Evolutionary conservation across 2,888 invertebrate species (phyloP).

Genomic region (Brachyptera risi): DNA sequence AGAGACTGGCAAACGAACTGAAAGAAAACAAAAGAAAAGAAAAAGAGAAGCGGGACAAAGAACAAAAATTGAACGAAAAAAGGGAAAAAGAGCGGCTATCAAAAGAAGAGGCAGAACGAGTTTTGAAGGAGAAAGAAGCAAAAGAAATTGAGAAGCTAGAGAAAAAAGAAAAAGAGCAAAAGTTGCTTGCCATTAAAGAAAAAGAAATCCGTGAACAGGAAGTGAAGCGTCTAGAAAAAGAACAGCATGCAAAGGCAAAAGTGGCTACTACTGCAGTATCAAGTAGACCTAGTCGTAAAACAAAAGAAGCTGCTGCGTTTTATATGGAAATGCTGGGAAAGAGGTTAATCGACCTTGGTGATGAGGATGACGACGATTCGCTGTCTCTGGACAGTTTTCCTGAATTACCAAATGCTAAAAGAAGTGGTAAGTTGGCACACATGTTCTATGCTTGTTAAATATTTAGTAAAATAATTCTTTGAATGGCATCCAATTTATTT

Average conservation of each 20-base stretch:
- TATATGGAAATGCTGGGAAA: constrained; percentile 70
- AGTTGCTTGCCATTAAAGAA: no score
- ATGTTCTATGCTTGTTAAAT: no score
- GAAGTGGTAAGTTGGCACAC: constrained; percentile 53
- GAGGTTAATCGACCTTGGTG: constrained; percentile 60
- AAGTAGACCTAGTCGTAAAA: constrained; percentile 60
- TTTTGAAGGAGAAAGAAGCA: constrained; percentile 14
- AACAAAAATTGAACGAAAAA: constrained; percentile 41
- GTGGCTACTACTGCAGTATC: constrained; percentile 34
- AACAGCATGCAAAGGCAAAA: no score
- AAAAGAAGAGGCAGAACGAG: constrained; percentile 27
- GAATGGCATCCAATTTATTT: no score
- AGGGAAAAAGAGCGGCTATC: constrained; percentile 41
- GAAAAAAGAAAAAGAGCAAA: constrained; percentile 6
- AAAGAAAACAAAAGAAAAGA: constrained; percentile 34
- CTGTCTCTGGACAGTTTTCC: constrained; percentile 62
- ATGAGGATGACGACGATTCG: constrained; percentile 53
- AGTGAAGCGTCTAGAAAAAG: no score
- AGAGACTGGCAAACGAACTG: constrained; percentile 31
- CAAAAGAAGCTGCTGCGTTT: constrained; percentile 69
- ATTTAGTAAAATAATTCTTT: no score
- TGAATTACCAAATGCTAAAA: constrained; percentile 60
- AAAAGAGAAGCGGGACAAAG: constrained; percentile 32
- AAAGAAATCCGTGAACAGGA: neutral
- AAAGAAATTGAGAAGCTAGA: constrained; percentile 5